phyloP scores from a whole-genome alignment of 2,888 invertebrate genomes.

The Apamea crenata region DNA sequence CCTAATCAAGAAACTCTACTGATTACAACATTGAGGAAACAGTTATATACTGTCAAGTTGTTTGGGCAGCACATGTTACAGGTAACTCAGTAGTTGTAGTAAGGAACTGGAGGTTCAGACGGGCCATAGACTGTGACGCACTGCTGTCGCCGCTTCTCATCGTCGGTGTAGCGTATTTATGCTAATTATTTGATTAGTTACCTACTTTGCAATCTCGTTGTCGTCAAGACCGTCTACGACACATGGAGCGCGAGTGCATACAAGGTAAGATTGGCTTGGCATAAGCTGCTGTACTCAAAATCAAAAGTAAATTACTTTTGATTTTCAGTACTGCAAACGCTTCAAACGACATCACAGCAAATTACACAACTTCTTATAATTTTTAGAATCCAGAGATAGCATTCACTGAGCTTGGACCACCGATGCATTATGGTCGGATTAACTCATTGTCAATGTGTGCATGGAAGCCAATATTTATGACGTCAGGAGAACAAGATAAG shows the following conservation, averaged over 20 bases:
- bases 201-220: conserved; percentile 1
- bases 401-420: conserved; percentile 93
- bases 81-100: conserved; percentile 69
- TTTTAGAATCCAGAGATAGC: conserved; percentile 89
- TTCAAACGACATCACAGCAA: neutral
- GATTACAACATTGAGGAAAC: conserved; percentile 93
- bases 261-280: neutral
- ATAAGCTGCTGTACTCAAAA: neutral
- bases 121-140: neutral
- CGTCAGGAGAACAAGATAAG: conserved; percentile 94
- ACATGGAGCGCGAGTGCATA: neutral
- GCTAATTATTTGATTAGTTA: neutral
- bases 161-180: neutral
- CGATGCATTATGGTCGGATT: conserved; percentile 95
- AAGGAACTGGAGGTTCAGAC: neutral
- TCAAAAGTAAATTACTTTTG: neutral
- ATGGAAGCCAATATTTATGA: conserved; percentile 97
- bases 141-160: neutral
- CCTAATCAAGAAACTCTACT: conserved; percentile 91
- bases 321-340: neutral
- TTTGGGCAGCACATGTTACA: conserved; percentile 91
- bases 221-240: neutral
- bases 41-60: conserved; percentile 92
- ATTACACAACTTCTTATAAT: conserved; percentile 8
- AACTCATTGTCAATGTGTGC: conserved; percentile 95